These are phyloP conservation scores for Planiliza haematocheilus DNA, from an alignment of 2,113 vertebrate genomes.

Conservation along the genomic window DNA sequence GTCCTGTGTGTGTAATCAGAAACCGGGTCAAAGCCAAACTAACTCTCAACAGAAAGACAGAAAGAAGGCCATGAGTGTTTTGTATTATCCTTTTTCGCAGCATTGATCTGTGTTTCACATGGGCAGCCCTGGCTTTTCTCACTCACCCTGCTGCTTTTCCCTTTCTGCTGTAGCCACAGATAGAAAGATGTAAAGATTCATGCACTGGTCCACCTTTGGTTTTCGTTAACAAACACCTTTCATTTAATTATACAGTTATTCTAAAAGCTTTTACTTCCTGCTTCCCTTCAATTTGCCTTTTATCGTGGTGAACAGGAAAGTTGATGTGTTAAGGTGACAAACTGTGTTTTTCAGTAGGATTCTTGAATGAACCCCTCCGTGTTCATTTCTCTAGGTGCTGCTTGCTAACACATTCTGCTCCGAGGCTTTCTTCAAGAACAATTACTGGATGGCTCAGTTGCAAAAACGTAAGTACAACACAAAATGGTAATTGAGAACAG, in stretches of 20 bases:
- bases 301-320: not conserved
- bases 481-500: constrained; percentile 74
- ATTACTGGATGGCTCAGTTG: constrained; percentile 88
- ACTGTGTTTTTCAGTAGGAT: not conserved
- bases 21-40: constrained; percentile 27
- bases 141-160: too few species aligned
- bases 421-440: constrained; percentile 90
- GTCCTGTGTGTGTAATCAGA: constrained; percentile 39
- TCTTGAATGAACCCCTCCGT: not conserved
- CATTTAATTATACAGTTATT: too few species aligned
- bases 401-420: constrained; percentile 91
- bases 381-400: constrained; percentile 84
- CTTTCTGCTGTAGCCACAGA: too few species aligned
- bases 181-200: too few species aligned
- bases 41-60: constrained; percentile 25
- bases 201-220: too few species aligned
- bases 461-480: constrained; percentile 87
- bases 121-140: constrained; percentile 1
- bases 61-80: constrained; percentile 26
- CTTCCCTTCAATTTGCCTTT: too few species aligned
- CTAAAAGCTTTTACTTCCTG: too few species aligned
- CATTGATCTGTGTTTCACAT: constrained; percentile 20
- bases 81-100: not conserved
- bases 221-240: too few species aligned
- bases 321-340: not conserved